Conservation (phyloP, 30 jellyfish, hydroid and myxozoan species). For the Morbakka virulenta region DNA sequence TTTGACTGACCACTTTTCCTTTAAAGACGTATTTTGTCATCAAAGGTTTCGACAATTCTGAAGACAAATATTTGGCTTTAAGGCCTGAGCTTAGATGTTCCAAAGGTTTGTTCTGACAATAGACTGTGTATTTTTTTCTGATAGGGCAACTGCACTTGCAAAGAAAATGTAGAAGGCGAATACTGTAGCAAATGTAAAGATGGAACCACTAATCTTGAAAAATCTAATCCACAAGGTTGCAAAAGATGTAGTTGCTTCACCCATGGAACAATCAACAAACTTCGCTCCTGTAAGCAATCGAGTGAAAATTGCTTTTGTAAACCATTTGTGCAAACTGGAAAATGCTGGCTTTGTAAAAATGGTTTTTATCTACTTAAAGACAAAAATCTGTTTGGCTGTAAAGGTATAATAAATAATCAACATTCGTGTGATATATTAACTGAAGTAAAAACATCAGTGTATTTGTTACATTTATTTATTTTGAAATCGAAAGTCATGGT, state of each 20-base stretch:
- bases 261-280: conserved; percentile 76
- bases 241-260: conserved; percentile 63
- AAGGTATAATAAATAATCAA: too few relatives aligned
- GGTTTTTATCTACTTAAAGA: conserved; percentile 72
- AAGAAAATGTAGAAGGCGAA: conserved; percentile 77
- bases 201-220: conserved; percentile 58
- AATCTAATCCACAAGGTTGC: conserved; percentile 69
- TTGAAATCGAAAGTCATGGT: too few relatives aligned
- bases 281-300: conserved; percentile 56
- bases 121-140: too few relatives aligned
- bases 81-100: too few relatives aligned
- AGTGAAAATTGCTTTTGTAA: conserved; percentile 82
- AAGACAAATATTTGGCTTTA: too few relatives aligned
- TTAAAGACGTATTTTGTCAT: too few relatives aligned
- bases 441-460: too few relatives aligned
- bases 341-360: conserved; percentile 68
- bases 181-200: conserved; percentile 85
- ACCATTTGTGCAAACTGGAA: conserved; percentile 44
- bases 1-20: too few relatives aligned
- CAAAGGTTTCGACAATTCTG: too few relatives aligned
- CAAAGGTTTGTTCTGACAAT: too few relatives aligned
- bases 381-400: conserved; percentile 69
- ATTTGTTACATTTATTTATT: too few relatives aligned
- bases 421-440: too few relatives aligned
- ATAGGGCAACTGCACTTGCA: conserved; percentile 94